Evolutionary conservation across 2,113 vertebrate genomes (phyloP), one percentile per base, ranked within the genome.

Genomic region (Oncorhynchus masou): DNA sequence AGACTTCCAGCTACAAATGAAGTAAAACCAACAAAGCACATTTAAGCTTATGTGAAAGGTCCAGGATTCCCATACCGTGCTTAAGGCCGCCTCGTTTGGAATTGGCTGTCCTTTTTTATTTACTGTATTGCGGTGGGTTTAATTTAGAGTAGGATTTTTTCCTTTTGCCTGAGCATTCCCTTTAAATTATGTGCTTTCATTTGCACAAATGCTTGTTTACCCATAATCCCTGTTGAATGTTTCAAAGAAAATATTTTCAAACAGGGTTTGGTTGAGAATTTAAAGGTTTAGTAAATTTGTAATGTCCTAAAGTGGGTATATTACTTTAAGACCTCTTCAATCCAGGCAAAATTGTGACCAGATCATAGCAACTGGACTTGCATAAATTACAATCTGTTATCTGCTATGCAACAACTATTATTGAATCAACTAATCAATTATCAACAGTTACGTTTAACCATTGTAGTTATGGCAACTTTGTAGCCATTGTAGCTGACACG

Each of bases 321-420:
- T 67, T 76, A 45, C 75, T 81, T 73, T 27, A 81, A 73, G 78
- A 81, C 67, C 73, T 74, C 73, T 78, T 75, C 71, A 76, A 80
- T 70, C 80, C 76, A 82, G 82, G 76, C 87, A 70, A 86, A 84
- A 87, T 83, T 76, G 81, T 70, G 81, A 86, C 85, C 84, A 88
- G 78, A 89, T 84, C 70, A 89, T 90, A 88, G 87, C 64, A 62
- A 74, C 75, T 83, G 78, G 74, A 71, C 86, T 88, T 83, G 2
- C 9, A 45, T 45, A 45, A 85, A 81, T 70, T 83, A 73, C 74
- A 84, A 81, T 90, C 86, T 64, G 70, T 70, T 29, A 81, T 91
- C 86, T 64, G 71, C 72, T 29, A 8, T 49, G 73, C 85, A 83
- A 85, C 81, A 83, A 86, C 76, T 84, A 45, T 48, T 49, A 66